Evolutionary conservation across 30 jellyfish, hydroid and myxozoan species (phyloP), one percentile per base, ranked within the genome.

Genomic region (Chironex yamaguchii): DNA sequence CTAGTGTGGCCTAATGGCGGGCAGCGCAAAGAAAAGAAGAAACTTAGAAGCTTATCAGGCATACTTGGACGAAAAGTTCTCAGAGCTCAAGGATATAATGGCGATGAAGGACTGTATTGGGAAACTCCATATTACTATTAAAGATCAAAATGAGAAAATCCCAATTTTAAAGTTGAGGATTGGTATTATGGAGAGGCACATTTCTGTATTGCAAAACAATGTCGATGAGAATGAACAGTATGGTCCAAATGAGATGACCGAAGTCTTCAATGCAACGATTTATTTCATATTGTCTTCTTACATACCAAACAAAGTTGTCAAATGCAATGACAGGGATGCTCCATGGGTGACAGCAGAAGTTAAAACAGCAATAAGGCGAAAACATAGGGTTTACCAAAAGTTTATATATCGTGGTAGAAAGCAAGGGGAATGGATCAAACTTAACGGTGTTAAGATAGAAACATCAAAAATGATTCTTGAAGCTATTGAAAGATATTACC

Each of bases 151-250:
- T 62, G 52, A 62, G 33, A 62, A 62, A 62, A 62, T 62, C 75
- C 17, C 25, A 14, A 14, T 14, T n/a, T 17, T 62, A 24, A 42
- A 62, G 75, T 62, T 42, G 67, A 67, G 20, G 67, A 67, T 67
- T 34, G 81, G 27, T 1, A 32, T 67, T 67, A 67, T 67, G 81
- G 62, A 67, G 67, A 26, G 62, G 62, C 81, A 67, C 67, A 67
- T 67, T 67, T 20, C 81, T 25, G 22, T 1, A 24, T 26, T 67
- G 21, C 58, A 67, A 30, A 67, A 67, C 28, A 67, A 32, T 24
- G 81, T 67, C 14, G 81, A 67, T 67, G 81, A 67, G 67, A 67
- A 26, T 67, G 81, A 67, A 17, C 81, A 67, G 81, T 67, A 67
- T 30, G 34, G 67, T 76, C 69, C 79, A 32, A 52, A 67, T 3